A percentile compares a stretch with the other conserved stretches of the same genome.
phyloP scores from a whole-genome alignment of 2,113 vertebrate species.

The Pithys albifrons region DNA sequence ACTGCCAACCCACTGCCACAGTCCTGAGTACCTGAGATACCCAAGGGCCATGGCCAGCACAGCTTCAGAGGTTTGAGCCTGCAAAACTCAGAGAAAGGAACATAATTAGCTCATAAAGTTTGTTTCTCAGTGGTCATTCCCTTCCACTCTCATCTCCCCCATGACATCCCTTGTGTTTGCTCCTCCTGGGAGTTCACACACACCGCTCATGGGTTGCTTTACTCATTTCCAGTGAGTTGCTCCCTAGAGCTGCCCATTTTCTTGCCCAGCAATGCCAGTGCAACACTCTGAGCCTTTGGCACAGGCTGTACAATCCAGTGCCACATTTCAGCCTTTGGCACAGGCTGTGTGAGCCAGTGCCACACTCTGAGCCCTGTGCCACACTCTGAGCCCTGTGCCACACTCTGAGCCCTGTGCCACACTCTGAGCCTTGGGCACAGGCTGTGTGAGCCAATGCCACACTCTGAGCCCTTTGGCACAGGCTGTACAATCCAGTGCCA shows the following conservation, averaged over 20 bases:
- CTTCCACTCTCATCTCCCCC: neutral
- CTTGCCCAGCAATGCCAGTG: no score
- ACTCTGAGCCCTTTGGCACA: no score
- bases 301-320: no score
- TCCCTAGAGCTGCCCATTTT: neutral
- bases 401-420: no score
- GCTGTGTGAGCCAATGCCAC: no score
- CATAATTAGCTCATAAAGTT: neutral
- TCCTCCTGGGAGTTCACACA: neutral
- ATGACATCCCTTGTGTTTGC: neutral
- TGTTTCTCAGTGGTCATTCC: neutral
- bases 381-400: no score
- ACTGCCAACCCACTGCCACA: fast-evolving
- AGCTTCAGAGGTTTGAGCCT: neutral
- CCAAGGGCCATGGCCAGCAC: neutral
- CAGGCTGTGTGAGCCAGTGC: no score
- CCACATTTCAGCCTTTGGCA: no score
- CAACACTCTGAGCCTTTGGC: no score
- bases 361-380: no score
- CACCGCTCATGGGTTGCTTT: neutral
- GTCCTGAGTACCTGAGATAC: neutral
- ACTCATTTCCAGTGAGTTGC: neutral
- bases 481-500: no score
- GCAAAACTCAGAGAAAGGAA: neutral
- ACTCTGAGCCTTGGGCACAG: no score